Percentiles rank a stretch among this genome's conserved stretches.
Evolutionary conservation across 2,113 vertebrate species (phyloP).

Genomic region (Microtus oregoni): DNA sequence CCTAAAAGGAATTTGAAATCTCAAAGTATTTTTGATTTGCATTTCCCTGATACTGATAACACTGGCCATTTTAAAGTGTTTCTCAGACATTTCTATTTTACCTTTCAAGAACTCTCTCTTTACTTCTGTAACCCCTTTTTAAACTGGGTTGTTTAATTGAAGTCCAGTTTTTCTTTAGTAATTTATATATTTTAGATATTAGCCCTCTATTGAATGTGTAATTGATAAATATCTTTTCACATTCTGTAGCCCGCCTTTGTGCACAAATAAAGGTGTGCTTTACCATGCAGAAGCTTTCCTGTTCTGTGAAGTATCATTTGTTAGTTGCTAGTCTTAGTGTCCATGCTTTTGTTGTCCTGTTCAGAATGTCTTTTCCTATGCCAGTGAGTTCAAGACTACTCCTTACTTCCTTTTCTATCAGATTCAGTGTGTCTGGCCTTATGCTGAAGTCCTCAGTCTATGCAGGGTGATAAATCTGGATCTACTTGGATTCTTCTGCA

Average conservation of each 20-base stretch:
- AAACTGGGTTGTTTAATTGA: not conserved
- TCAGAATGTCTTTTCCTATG: not conserved
- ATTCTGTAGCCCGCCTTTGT: not conserved
- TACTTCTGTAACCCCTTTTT: not conserved
- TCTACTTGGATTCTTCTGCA: not conserved
- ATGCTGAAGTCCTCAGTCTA: not conserved
- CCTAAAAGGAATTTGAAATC: not conserved
- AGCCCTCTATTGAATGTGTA: not conserved
- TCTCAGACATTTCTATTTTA: not conserved
- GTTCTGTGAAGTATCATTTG: not conserved
- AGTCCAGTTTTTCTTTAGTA: not conserved
- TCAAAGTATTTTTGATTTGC: not conserved
- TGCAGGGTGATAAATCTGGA: not conserved
- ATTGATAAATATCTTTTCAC: not conserved
- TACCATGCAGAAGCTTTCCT: not conserved
- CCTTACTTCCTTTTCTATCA: not conserved
- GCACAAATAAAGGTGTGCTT: not conserved
- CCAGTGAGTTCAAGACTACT: not conserved
- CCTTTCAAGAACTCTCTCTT: not conserved
- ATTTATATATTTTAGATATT: not conserved
- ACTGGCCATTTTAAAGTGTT: not conserved
- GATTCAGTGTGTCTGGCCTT: not conserved
- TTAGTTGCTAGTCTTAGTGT: not conserved
- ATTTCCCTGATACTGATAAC: not conserved
- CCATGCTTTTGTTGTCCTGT: not conserved